Base-by-base conservation (phyloP, 2,888 invertebrate genomes). In the Dendrolimus pini region DNA sequence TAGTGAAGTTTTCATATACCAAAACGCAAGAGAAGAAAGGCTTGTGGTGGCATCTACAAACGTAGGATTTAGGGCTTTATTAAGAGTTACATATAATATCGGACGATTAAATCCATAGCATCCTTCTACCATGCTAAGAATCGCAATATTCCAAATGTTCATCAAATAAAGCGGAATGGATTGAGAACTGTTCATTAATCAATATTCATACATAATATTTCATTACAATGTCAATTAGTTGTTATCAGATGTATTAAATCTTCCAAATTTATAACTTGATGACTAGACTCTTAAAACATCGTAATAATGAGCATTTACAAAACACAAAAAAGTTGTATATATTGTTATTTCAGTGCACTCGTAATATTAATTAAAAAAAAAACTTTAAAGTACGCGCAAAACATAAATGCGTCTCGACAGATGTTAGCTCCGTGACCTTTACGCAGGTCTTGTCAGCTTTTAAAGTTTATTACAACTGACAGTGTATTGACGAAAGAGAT, bases 201-300 rank as follows among this genome's bases (percentile, higher is more conserved):
- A 9, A 47, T 47, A 12, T 47, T 47, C 47, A 9, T 47, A 47
- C 10, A 47, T 47, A 47, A 9, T 10, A 47, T 10, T 47, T 47
- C 47, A 12, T 47, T 47, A 47, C 47, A 47, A 47, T 47, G 47
- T 47, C 47, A 47, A 47, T 10, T 6, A n/a, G 42, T n/a, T 56
- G 30, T 56, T 14, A 47, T 2, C 12, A 56, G 56, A 47, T 52
- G 12, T 52, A 47, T 47, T 12, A 47, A 52, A 47, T 13, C 41
- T 77, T 82, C 82, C 82, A 81, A 82, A 83, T 77, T 78, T 80
- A 82, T 82, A 85, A 83, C 81, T 82, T 80, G 84, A 82, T 89
- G 89, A 89, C 89, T 89, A 89, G 89, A 89, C 85, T 88, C 86
- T 88, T 89, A 87, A 83, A 87, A 86, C 79, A 75, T 85, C 87